Percentiles rank a stretch among this genome's conserved stretches.
phyloP scores from a whole-genome alignment of 2,113 vertebrate genomes.

The Eidolon helvum region DNA sequence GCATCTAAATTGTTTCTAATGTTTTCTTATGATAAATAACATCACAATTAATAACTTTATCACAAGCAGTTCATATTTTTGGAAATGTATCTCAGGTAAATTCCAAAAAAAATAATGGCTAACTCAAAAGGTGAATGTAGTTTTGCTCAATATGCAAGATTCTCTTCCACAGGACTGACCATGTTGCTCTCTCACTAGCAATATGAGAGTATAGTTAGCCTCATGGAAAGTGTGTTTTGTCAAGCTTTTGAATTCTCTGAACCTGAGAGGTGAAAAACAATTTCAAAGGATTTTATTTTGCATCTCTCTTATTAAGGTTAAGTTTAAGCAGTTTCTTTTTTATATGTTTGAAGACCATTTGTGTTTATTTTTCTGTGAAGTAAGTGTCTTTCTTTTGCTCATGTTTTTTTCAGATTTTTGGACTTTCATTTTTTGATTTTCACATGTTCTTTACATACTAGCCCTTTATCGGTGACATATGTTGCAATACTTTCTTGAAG shows the following conservation, averaged over 20 bases:
- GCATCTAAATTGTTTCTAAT: not conserved
- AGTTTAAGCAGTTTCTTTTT: not conserved
- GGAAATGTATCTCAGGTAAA: slow-evolving; percentile 1
- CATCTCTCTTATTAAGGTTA: not conserved
- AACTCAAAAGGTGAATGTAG: not conserved
- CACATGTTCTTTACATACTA: not conserved
- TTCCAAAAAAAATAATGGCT: slow-evolving; percentile 11
- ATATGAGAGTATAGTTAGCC: not conserved
- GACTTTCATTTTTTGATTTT: not conserved
- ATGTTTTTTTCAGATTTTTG: not conserved
- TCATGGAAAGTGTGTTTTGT: not conserved
- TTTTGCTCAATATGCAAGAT: not conserved
- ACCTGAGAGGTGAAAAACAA: not conserved
- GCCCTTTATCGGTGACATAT: not conserved
- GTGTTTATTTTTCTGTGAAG: not conserved
- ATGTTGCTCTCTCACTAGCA: not conserved
- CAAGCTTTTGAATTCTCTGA: not conserved
- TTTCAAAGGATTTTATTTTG: not conserved
- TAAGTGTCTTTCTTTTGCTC: not conserved
- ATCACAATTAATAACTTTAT: not conserved
- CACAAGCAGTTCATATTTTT: not conserved
- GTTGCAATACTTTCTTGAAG: not conserved
- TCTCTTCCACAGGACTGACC: not conserved
- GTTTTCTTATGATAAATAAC: not conserved
- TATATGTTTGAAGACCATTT: not conserved